Evolutionary conservation across 2,797 vertebrate species (phyloP), one percentile per base, ranked within the genome.

Genomic region (Potorous gilbertii): DNA sequence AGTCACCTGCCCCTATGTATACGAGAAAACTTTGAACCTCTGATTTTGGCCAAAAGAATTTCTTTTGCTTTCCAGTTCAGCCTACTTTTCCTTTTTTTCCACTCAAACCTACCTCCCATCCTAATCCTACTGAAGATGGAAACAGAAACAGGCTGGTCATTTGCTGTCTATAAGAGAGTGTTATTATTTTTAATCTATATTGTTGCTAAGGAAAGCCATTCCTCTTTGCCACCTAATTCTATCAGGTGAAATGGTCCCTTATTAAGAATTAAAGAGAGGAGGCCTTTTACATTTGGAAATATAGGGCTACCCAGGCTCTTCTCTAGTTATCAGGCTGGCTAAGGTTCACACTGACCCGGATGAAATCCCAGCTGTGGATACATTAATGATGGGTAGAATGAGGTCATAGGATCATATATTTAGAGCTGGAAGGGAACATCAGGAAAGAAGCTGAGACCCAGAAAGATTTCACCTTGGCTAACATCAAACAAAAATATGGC

Each of bases 141-240:
- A 92, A 91, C 34, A 54, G n/a, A 87, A 52, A 3, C 2, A 46
- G 31, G 24, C 12, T 34, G 90, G 50, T 81, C 59, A 91, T 46
- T 55, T 91, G 92, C 90, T 93, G 31, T 24, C n/a, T 54, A 21
- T 18, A 46, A 21, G 16, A 74, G 62, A 50, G 96, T 92, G 40
- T 62, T 95, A 59, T 54, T 34, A 13, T 31, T 87, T 94, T 54
- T 34, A 90, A n/a, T 81, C 93, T 50, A 74, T 29, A 28, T 95
- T 91, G 40, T 93, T 95, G n/a, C 54, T 81, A 55, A 95, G 66
- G 52, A 91, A 46, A 93, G 1, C 46, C 90, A 56, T 92, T 52
- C 91, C 52, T 96, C 92, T 96, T 56, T 24, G 50, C 89, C 56
- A 91, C 9, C 40, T 93, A 57, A 81, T 94, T 94, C 91, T 74